phyloP scores from a whole-genome alignment of 1,140 invertebrate genomes.

The Drosophila insularis region DNA sequence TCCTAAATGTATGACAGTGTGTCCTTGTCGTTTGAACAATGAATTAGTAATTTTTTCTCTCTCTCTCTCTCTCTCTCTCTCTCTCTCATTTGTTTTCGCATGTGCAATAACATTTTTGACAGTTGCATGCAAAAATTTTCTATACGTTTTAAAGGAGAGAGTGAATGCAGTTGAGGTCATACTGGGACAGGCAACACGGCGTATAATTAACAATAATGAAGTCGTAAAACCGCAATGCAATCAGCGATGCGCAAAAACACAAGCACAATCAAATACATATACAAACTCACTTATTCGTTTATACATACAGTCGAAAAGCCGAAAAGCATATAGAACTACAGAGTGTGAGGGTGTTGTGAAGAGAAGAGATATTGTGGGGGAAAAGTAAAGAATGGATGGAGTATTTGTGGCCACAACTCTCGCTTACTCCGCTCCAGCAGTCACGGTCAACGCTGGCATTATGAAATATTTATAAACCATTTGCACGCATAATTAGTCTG shows the following conservation, averaged over 20 bases:
- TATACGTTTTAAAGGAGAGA: background rate
- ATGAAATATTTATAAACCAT: conserved; percentile 81
- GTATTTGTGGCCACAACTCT: conserved; percentile 18
- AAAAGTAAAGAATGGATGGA: background rate
- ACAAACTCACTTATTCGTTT: conserved; percentile 13
- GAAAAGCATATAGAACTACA: conserved; percentile 38
- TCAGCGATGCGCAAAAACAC: conserved; percentile 80
- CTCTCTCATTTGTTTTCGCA: conserved; percentile 32
- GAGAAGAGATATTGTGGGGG: background rate
- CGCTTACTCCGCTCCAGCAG: conserved; percentile 40
- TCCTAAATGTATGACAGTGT: conserved; percentile 11
- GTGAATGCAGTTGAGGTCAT: conserved; percentile 9
- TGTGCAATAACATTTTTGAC: conserved; percentile 45
- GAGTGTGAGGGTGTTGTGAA: background rate
- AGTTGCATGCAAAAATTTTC: conserved; percentile 36
- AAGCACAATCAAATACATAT: conserved; percentile 39
- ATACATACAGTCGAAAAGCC: conserved; percentile 54
- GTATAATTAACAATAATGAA: conserved; percentile 81
- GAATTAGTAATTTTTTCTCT: conserved; percentile 36
- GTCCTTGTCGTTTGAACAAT: conserved; percentile 24
- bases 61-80: conserved; percentile 14
- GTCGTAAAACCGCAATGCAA: conserved; percentile 80
- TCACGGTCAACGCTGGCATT: conserved; percentile 61
- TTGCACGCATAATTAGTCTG: conserved; percentile 80
- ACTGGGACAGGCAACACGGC: conserved; percentile 50